phyloP scores from a whole-genome alignment of 2,113 vertebrate genomes.

The Pungitius pungitius region DNA sequence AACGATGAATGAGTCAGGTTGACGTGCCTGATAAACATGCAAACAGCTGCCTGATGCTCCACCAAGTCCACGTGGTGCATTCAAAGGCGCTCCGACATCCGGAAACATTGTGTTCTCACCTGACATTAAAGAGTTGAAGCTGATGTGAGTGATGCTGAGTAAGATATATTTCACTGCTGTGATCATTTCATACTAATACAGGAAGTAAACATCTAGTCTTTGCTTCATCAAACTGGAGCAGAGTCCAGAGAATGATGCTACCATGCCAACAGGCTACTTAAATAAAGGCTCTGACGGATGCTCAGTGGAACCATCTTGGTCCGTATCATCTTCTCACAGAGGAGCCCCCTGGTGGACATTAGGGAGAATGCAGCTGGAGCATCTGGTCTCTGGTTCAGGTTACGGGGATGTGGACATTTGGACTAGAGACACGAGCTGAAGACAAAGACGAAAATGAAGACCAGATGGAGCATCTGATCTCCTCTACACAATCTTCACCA shows the following conservation, averaged over 20 bases:
- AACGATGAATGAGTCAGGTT: not conserved
- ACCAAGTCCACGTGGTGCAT: not conserved
- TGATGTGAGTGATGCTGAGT: not conserved
- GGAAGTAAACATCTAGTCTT: not conserved
- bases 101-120: not conserved
- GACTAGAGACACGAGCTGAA: too few relatives aligned
- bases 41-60: not conserved
- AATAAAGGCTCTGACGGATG: not conserved
- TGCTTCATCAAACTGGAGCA: not conserved
- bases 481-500: slow-evolving; percentile 20
- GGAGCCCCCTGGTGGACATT: not conserved
- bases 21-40: not conserved
- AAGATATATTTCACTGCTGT: too few relatives aligned
- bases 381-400: too few relatives aligned
- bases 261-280: not conserved
- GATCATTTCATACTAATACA: too few relatives aligned
- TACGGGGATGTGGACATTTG: too few relatives aligned
- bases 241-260: not conserved
- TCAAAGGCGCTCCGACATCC: not conserved
- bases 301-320: not conserved
- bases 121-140: not conserved
- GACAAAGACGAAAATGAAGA: too few relatives aligned
- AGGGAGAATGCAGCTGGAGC: too few relatives aligned
- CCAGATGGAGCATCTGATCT: not conserved
- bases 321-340: not conserved